Base-by-base conservation (phyloP, 2,888 invertebrate species). In the Rhopalosiphum nymphaeae region DNA sequence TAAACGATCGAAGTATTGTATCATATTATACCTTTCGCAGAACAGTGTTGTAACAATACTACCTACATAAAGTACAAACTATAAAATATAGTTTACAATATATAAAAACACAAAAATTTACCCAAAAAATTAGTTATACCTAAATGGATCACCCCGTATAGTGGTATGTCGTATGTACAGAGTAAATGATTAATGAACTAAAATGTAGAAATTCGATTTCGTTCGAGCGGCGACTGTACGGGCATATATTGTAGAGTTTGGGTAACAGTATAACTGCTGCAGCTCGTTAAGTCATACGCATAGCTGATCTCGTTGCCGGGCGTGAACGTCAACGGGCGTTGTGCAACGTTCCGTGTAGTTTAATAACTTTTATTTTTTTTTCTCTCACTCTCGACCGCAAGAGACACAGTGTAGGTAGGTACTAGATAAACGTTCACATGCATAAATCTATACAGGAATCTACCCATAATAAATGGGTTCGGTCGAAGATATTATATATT, bases 201-300 rank as follows among this genome's bases (percentile, higher is more conserved):
- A 49, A 91, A 49, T 78, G 67, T 78, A 49, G 78, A 91, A 78
- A 91, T 91, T 78, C 91, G 91, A 78, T 91, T 78, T 91, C 67
- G 91, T 91, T 13, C 49, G 25, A 91, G 61, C 36, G 78, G 21
- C 36, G 9, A 78, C 78, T 78, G 42, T 21, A 78, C 36, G 78
- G 26, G 21, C 78, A 78, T 78, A 36, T 78, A n/a, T 16, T 36
- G 36, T 36, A 29, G 67, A n/a, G 29, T 89, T 57, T 57, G 89
- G 57, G 57, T 29, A 89, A 89, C 44, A 44, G 42, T 42, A 29
- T 25, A 36, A n/a, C 78, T 21, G 78, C 36, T 78, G 78, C 36
- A 78, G 78, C 78, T 44, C 90, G 90, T 46, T 67, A 78, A 91
- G 78, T 78, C 91, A 78, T 78, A 49, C 86, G 86, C 86, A 46